Conservation (phyloP, 2,888 invertebrate genomes). For the Gisinianus flammeolus region DNA sequence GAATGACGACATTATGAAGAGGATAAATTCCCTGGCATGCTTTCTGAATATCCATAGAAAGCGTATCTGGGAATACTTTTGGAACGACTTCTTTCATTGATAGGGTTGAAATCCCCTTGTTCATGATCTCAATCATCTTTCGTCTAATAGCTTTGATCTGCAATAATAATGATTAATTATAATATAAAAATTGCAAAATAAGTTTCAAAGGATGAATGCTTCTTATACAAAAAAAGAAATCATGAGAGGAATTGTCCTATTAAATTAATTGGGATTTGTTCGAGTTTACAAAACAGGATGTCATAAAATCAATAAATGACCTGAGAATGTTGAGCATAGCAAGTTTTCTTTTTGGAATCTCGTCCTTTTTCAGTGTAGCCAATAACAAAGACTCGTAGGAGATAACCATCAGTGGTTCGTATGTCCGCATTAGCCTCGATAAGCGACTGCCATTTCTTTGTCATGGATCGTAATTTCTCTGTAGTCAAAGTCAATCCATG, state of each 20-base stretch:
- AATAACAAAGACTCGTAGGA: constrained; percentile 96
- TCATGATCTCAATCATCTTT: constrained; percentile 98
- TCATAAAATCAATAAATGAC: constrained; percentile 65
- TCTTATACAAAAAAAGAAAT: too few relatives aligned
- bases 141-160: constrained; percentile 84
- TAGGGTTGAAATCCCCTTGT: constrained; percentile 83
- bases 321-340: constrained; percentile 98
- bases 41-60: constrained; percentile 99
- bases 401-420: constrained; percentile 96
- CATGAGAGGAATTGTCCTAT: too few relatives aligned
- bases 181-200: neutral
- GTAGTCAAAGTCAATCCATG: constrained; percentile 99
- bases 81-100: constrained; percentile 96
- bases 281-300: too few relatives aligned
- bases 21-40: constrained; percentile 96
- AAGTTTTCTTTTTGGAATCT: constrained; percentile 93
- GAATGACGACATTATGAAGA: constrained; percentile 95
- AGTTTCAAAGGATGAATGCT: too few relatives aligned
- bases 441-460: constrained; percentile 98
- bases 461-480: constrained; percentile 98
- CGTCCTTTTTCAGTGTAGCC: constrained; percentile 98
- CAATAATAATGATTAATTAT: neutral
- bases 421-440: constrained; percentile 98
- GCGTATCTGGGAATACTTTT: constrained; percentile 96
- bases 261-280: too few relatives aligned